These are phyloP conservation scores for Apodemia mormo DNA, from an alignment of 2,888 invertebrate genomes.

Conservation along the genomic window DNA sequence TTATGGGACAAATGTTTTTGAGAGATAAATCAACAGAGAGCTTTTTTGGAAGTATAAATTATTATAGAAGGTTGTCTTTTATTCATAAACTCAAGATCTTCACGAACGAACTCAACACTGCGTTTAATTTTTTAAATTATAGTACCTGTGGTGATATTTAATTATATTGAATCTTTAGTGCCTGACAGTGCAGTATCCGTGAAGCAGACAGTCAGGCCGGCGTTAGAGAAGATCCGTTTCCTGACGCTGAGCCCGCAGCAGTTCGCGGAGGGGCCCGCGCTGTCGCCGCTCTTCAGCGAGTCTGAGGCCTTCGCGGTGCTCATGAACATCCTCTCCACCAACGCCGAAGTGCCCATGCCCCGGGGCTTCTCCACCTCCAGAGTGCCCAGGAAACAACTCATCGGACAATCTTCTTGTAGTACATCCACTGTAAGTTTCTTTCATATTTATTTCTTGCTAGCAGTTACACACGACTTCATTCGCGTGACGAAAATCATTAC, in stretches of 20 bases:
- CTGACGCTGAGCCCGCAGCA: slow-evolving; percentile 89
- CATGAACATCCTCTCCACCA: slow-evolving; percentile 90
- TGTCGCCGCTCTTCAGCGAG: slow-evolving; percentile 87
- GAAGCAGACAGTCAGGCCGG: slow-evolving; percentile 73
- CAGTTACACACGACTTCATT: too few relatives aligned
- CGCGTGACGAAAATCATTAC: too few relatives aligned
- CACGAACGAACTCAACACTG: too few relatives aligned
- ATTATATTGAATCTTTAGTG: not conserved
- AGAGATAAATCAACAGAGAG: too few relatives aligned
- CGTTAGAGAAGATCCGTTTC: slow-evolving; percentile 88
- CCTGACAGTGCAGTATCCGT: not conserved
- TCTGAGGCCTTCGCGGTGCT: slow-evolving; percentile 90
- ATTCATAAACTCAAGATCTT: too few relatives aligned
- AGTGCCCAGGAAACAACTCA: slow-evolving; percentile 67
- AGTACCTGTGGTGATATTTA: too few relatives aligned
- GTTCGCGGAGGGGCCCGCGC: slow-evolving; percentile 91
- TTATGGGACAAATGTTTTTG: too few relatives aligned
- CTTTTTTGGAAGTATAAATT: too few relatives aligned
- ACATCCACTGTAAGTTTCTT: not conserved
- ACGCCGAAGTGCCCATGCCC: slow-evolving; percentile 86
- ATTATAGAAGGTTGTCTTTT: too few relatives aligned
- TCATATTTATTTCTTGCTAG: not conserved
- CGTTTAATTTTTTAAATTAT: too few relatives aligned
- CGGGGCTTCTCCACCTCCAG: slow-evolving; percentile 85
- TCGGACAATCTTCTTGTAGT: slow-evolving; percentile 36